Base-by-base conservation (phyloP, 2,888 invertebrate species). In the Dimorphilus gyrociliatus region DNA sequence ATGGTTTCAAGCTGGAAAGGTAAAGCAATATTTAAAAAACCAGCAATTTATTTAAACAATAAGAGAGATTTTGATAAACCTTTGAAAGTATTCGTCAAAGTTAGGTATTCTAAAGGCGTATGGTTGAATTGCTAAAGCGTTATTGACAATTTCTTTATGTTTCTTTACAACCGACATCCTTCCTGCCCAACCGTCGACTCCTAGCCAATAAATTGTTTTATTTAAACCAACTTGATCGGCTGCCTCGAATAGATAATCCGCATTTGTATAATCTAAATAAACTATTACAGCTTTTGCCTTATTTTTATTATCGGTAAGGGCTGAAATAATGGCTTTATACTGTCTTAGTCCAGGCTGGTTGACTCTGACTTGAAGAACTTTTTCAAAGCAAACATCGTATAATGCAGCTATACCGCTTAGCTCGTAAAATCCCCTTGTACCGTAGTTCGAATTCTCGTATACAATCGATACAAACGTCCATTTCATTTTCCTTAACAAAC, bases 371-470 rank as follows among this genome's bases (percentile, higher is more conserved):
- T n/a, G n/a, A n/a, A n/a, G n/a, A n/a, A n/a, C n/a, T n/a, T n/a
- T n/a, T n/a, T n/a, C n/a, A n/a, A n/a, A n/a, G n/a, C n/a, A n/a
- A n/a, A n/a, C n/a, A n/a, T 62, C 61, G 40, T 64, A 63, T 19
- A 56, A 50, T 6, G 39, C 47, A 1, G 68, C 65, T 23, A 65
- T 42, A 21, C 51, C 51, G 16, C 38, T 27, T 23, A 70, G 48
- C 19, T 63, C 65, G 38, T 66, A 65, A 43, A 65, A 68, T 2
- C 69, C 70, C 36, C 64, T 65, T 34, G 61, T 60, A 0, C 70
- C 70, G 41, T 71, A 71, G 40, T 69, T 69, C n/a, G 67, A 66
- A 44, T 69, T 67, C 21, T 68, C 66, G 47, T 70, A 69, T 3
- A 71, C 64, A 4, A 68, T 59, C 3, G 68, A 66, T 3, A 69